Conservation (phyloP, 1,140 invertebrate genomes). For the Leptestheria dahalacensis region DNA sequence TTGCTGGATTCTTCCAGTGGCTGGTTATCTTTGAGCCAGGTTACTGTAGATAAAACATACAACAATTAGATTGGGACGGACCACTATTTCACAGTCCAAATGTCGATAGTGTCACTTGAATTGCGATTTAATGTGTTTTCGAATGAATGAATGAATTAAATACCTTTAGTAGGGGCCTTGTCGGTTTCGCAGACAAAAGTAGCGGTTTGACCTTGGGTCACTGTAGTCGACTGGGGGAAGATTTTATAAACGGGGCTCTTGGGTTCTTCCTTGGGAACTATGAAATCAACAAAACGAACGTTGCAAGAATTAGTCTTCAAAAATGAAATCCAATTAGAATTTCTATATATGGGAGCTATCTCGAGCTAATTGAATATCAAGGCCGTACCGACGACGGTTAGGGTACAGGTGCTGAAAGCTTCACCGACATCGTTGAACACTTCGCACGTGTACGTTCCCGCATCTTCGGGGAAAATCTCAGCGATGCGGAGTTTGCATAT, state of each 20-base stretch:
- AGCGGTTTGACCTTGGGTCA: slow-evolving; percentile 61
- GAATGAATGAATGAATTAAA: too few relatives aligned
- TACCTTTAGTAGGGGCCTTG: slow-evolving; percentile 46
- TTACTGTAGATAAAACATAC: slow-evolving; percentile 34
- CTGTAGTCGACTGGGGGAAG: slow-evolving; percentile 77
- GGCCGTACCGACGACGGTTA: slow-evolving; percentile 52
- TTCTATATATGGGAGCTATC: not conserved
- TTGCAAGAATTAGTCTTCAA: not conserved
- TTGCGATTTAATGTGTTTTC: too few relatives aligned
- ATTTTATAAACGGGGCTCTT: slow-evolving; percentile 67
- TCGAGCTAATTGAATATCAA: slow-evolving; percentile 1
- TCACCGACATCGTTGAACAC: slow-evolving; percentile 89
- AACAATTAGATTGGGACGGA: too few relatives aligned
- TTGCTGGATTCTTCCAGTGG: slow-evolving; percentile 51
- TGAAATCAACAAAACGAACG: slow-evolving; percentile 6
- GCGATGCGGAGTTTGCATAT: slow-evolving; percentile 78
- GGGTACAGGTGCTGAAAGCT: slow-evolving; percentile 76
- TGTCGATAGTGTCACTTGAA: too few relatives aligned
- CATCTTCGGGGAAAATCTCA: slow-evolving; percentile 87
- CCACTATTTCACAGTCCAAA: too few relatives aligned
- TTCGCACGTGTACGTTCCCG: slow-evolving; percentile 88
- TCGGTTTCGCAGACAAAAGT: slow-evolving; percentile 67
- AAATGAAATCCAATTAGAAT: slow-evolving; percentile 7
- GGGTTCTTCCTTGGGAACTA: slow-evolving; percentile 70
- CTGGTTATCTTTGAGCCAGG: slow-evolving; percentile 84